Evolutionary conservation across 2,888 invertebrate genomes (phyloP), one percentile per base, ranked within the genome.

Genomic region (Sinohyriopsis cumingii): DNA sequence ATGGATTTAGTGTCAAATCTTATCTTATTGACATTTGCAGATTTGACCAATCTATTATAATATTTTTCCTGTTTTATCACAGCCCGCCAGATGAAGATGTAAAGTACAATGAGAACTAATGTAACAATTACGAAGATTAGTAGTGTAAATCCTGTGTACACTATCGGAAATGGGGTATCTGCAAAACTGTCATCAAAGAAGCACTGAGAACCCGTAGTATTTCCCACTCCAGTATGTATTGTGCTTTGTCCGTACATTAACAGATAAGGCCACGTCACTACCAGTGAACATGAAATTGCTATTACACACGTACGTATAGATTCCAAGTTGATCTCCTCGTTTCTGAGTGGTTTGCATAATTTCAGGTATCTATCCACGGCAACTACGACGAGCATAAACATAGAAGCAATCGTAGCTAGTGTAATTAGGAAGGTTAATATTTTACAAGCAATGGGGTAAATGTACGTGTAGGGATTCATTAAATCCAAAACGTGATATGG

Each of bases 191-290:
- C 82, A 19, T 76, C 73, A 12, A 78, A 78, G 62, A 82, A 81
- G 61, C 85, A 85, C 63, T 81, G 79, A 4, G 68, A 70, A 0
- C 83, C 84, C 3, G 63, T 66, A 0, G 82, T 56, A n/a, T 69
- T 71, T 0, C 69, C n/a, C 9, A 72, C 59, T 1, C 56, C 68
- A 1, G 81, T 79, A 2, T 73, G 63, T 6, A 76, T 75, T 20
- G 80, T 69, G 62, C 80, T 73, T 5, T 75, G 63, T 7, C 86
- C 86, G 64, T 83, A 84, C 5, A 86, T 53, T 20, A 82, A 45
- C 1, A 72, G 73, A 59, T 82, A 78, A 19, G 82, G 80, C 59
- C 81, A 68, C 0, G 82, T 76, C 6, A 80, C 45, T 7, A 79
- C n/a, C 12, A 77, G 28, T 6, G 82, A 76, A 24, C 65, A 66